Conservation (phyloP, 2,888 invertebrate genomes). For the Tiphia femorata region DNA sequence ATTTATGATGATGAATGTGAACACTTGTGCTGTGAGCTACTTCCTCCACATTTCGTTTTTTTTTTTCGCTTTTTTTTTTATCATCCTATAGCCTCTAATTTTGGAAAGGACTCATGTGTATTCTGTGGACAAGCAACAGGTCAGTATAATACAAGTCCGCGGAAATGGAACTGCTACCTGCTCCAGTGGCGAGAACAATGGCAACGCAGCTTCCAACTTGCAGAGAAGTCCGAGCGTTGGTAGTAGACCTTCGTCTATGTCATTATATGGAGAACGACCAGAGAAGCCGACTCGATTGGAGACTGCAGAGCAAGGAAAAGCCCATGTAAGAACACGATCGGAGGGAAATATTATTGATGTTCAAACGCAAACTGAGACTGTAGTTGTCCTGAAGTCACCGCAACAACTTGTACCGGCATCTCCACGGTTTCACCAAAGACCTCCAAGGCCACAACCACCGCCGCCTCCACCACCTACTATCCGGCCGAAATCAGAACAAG, state of each 20-base stretch:
- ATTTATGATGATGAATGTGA: too few relatives aligned
- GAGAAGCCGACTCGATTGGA: conserved; percentile 56
- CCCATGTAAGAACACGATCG: conserved; percentile 70
- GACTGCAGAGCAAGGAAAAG: conserved; percentile 57
- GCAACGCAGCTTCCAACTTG: conserved; percentile 64
- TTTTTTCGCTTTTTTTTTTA: conserved; percentile 32
- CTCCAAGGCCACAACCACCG: conserved; percentile 66
- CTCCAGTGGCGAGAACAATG: conserved; percentile 55
- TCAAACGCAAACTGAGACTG: conserved; percentile 63
- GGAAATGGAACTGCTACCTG: conserved; percentile 49
- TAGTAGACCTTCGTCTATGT: conserved; percentile 64
- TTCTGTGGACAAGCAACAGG: conserved; percentile 82
- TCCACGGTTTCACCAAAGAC: conserved; percentile 61
- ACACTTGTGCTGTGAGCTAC: too few relatives aligned
- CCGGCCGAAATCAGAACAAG: conserved; percentile 60
- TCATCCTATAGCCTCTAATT: conserved; percentile 62
- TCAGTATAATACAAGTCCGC: conserved; percentile 77
- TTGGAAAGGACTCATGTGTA: conserved; percentile 80
- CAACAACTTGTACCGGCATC: conserved; percentile 58
- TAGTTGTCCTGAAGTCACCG: conserved; percentile 57
- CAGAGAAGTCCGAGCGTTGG: conserved; percentile 68
- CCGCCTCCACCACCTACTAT: conserved; percentile 62
- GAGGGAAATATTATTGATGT: conserved; percentile 75
- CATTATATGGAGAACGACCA: conserved; percentile 57
- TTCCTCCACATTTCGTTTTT: too few relatives aligned